These are phyloP conservation scores for Bucco capensis DNA, from an alignment of 2,113 vertebrate species.

Conservation along the genomic window DNA sequence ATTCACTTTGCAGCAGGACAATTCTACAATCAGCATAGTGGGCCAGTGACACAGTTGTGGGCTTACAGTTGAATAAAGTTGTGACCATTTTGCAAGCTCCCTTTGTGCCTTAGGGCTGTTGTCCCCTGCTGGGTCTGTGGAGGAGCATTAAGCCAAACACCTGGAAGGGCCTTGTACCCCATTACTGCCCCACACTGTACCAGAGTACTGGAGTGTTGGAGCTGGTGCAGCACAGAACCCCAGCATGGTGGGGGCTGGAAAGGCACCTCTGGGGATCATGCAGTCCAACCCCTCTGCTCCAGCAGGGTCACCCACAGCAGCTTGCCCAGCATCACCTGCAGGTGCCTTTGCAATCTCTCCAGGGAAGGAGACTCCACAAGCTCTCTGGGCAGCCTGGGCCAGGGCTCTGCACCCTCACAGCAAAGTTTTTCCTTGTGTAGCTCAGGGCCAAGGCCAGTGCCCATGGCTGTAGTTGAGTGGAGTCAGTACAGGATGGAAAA, in stretches of 20 bases:
- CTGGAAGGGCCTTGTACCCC: neutral
- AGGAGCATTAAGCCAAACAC: neutral
- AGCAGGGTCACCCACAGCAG: neutral
- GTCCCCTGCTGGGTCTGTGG: neutral
- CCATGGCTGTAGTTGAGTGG: neutral
- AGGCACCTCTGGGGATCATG: neutral
- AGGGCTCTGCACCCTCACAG: neutral
- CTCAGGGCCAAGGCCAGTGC: rapidly evolving
- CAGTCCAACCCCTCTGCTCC: neutral
- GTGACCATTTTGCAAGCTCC: neutral
- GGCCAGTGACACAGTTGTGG: rapidly evolving
- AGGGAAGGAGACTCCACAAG: neutral
- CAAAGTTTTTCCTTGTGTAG: neutral
- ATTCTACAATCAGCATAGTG: rapidly evolving
- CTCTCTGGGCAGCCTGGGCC: neutral
- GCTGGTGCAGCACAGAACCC: neutral
- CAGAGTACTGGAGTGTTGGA: neutral
- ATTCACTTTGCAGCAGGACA: neutral
- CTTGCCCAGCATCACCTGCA: neutral
- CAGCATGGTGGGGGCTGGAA: neutral
- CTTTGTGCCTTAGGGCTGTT: no score
- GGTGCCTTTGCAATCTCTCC: neutral
- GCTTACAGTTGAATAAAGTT: neutral
- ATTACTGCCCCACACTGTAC: neutral
- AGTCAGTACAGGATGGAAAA: neutral